Evolutionary conservation across 1,140 invertebrate species (phyloP), one percentile per base, ranked within the genome.

Genomic region (Calephelis nemesis): DNA sequence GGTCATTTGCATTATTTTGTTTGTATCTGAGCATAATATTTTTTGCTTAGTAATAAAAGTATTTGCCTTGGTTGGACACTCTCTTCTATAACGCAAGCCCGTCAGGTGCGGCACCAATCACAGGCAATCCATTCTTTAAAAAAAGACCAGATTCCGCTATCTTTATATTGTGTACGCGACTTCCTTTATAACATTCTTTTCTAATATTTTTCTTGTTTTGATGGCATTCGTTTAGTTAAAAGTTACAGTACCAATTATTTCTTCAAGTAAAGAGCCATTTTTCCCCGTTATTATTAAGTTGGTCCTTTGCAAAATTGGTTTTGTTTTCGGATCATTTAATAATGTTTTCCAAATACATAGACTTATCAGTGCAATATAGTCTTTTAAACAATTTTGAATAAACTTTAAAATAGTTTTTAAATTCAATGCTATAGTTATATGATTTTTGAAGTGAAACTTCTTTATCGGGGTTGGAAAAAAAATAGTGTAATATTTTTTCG

Each of bases 181-280:
- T 63, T 45, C 40, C 45, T 63, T 12, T 47, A 42, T 12, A n/a
- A 63, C 62, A 48, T 64, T 11, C 9, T 42, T 42, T 47, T 45
- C 62, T 47, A 63, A 63, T 47, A 47, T 63, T 47, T 47, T 63
- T 63, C 40, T 45, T 63, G n/a, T 52, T 52, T 52, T n/a, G 19
- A 19, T 19, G 13, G 50, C 50, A 52, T 52, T 52, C 13, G 50
- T 52, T 52, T 52, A 7, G 19, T 52, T 52, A 52, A 52, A 52
- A 52, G 50, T 52, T 52, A 15, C 50, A 52, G 39, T 40, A 47
- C 62, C 62, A 47, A 63, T 45, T 63, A 63, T 50, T 30, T 49
- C 40, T 30, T 48, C 45, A 48, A 50, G 13, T 50, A 65, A 50
- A 19, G 30, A 19, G 13, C 63, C 19, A 50, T 65, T 19, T 62